Evolutionary conservation across 2,888 invertebrate genomes (phyloP), one percentile per base, ranked within the genome.

Genomic region (Drymonia ruficornis): DNA sequence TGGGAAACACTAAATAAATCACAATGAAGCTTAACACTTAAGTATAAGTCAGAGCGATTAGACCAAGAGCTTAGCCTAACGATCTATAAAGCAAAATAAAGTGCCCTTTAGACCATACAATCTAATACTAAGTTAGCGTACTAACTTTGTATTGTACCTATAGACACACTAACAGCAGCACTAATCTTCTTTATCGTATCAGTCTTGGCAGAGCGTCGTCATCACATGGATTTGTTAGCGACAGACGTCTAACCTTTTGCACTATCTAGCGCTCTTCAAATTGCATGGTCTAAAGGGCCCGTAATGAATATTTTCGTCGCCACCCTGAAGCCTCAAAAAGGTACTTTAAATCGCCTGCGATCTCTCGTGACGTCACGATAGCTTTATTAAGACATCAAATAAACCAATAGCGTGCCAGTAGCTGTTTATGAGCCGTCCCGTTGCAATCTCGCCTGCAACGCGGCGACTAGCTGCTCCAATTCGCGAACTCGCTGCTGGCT

Each of bases 401-500:
- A 52, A 58, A 52, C 53, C 52, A 49, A 40, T 36, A 34, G 49
- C 36, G 52, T 50, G 9, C 43, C 51, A 43, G 5, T n/a, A 44
- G 7, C 19, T 38, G 58, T 65, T 68, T 81, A 82, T 31, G 79
- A 76, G 51, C 58, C 63, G 43, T 83, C 80, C n/a, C 78, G 74
- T 50, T 82, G 84, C 42, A 83, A 61, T 9, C 78, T 67, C 8
- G 91, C 87, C 65, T 95, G 95, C 56, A 95, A 80, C 53, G 94
- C 94, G 40, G 95, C 94, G 11, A 96, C 84, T 74, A 96, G 95
- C 52, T 96, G 96, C 79, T 98, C 97, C 28, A 98, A 89, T 76
- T 97, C 97, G 53, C 96, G 94, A 18, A 98, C 96, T 47, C 96
- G 93, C 69, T 95, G 94, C 78, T 98, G 97, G 74, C 96, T 96